Conservation (phyloP, 1,140 invertebrate species). For the Nebria ingens region DNA sequence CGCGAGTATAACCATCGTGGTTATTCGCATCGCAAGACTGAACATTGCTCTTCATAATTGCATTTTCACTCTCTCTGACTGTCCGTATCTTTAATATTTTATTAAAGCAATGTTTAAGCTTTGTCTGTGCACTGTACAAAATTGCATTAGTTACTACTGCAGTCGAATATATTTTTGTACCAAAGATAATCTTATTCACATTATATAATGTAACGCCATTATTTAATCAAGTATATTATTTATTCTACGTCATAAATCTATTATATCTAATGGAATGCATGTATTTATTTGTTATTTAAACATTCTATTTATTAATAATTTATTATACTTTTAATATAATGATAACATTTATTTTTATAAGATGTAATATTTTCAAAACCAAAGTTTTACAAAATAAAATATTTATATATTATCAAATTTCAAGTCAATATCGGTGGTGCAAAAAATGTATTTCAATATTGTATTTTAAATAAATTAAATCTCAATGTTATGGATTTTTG, state of each 20-base stretch:
- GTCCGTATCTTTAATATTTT: neutral
- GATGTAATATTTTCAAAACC: neutral
- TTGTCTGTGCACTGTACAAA: neutral
- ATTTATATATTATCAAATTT: neutral
- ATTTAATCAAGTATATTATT: neutral
- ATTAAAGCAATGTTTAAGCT: neutral
- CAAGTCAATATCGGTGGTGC: conserved; percentile 2
- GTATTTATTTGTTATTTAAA: neutral
- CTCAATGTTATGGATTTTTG: neutral
- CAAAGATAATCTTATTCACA: neutral
- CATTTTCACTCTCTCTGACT: neutral
- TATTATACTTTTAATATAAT: neutral
- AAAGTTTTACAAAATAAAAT: too few species aligned
- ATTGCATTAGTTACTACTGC: neutral
- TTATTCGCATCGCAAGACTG: conserved; percentile 21
- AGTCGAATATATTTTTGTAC: neutral
- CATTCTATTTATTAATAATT: neutral
- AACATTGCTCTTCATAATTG: conserved; percentile 15
- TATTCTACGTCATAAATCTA: too few species aligned
- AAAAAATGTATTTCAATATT: neutral
- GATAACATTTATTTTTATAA: neutral
- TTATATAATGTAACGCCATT: neutral
- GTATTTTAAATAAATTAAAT: neutral
- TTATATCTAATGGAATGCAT: neutral
- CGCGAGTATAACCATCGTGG: conserved; percentile 23